Base-by-base conservation (phyloP, 2,888 invertebrate species). In the Drosophila acutilabella region DNA sequence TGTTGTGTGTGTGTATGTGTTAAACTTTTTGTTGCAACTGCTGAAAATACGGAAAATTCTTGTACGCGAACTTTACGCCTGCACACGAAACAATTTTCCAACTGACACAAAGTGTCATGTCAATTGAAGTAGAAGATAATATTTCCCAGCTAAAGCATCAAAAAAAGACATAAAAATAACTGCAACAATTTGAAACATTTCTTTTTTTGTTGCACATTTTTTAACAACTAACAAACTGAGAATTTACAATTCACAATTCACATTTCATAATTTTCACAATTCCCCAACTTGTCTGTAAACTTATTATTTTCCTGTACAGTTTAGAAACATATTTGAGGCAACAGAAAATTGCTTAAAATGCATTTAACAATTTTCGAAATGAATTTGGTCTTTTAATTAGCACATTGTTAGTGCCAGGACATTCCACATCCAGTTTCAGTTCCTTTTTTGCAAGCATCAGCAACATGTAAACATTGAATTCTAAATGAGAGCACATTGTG, bases 31-130 rank as follows among this genome's bases (percentile, higher is more conserved):
- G 54, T 45, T 61, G 60, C 56, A 80, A 80, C 73, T 80, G 68
- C 53, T 54, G 65, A 44, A 70, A 70, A 74, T 65, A 42, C 52
- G 66, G n/a, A 30, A 74, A 70, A 74, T 69, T 50, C 64, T 71
- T 52, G 75, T 50, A 61, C 70, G 58, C 72, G 69, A 50, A 64
- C 60, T 71, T 65, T 53, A 30, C 64, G 53, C 59, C 71, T 59
- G 71, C 65, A 72, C 62, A 66, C 85, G 82, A 80, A 82, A 81
- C 85, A 75, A 76, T 73, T 85, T 81, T 57, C 80, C 69, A 78
- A 83, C 74, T 79, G 85, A 79, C 83, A 88, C 88, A 83, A 83
- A 83, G 88, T 83, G 83, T 83, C 83, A 83, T 82, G 88, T 83
- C 88, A 81, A 81, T 85, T 85, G 88, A 82, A 81, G 81, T 84